phyloP scores from a whole-genome alignment of 2,113 vertebrate species.

The Xyliphius kryptos region DNA sequence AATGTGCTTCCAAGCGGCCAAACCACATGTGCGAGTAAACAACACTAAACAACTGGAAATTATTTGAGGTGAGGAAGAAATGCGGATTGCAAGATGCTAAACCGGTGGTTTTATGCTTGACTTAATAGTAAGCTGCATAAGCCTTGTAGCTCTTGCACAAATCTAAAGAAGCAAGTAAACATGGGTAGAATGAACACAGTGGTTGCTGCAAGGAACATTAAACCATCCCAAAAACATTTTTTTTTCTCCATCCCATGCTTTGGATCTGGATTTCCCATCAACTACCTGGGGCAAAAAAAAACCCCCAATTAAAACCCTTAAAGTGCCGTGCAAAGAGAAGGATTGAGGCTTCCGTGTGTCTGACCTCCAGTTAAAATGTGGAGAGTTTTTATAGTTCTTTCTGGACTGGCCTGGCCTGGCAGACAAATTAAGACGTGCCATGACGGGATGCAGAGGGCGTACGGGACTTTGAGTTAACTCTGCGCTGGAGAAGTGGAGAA shows the following conservation, averaged over 20 bases:
- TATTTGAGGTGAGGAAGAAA: no score
- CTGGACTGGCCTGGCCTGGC: neutral
- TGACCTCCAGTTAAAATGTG: conserved; percentile 53
- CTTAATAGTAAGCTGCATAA: no score
- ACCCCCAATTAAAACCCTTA: conserved; percentile 58
- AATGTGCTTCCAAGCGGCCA: no score
- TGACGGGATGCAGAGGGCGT: conserved; percentile 41
- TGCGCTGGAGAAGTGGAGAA: conserved; percentile 40
- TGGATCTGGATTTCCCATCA: conserved; percentile 68
- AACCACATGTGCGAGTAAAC: no score
- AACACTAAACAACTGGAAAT: no score
- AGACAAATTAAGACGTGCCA: conserved; percentile 52
- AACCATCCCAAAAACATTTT: no score
- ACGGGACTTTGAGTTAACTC: conserved; percentile 63
- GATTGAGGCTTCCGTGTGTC: conserved; percentile 29
- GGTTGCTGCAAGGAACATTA: no score
- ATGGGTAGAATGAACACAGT: conserved; percentile 50
- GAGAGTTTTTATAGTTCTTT: conserved; percentile 51
- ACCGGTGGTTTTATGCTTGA: no score
- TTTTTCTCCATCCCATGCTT: no score
- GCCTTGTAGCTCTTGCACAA: no score
- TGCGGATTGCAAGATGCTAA: no score
- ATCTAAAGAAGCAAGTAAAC: neutral
- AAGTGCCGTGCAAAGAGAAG: conserved; percentile 47
- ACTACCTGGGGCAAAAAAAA: conserved; percentile 58